Conservation (phyloP, 2,888 invertebrate species). For the Eristalis pertinax region DNA sequence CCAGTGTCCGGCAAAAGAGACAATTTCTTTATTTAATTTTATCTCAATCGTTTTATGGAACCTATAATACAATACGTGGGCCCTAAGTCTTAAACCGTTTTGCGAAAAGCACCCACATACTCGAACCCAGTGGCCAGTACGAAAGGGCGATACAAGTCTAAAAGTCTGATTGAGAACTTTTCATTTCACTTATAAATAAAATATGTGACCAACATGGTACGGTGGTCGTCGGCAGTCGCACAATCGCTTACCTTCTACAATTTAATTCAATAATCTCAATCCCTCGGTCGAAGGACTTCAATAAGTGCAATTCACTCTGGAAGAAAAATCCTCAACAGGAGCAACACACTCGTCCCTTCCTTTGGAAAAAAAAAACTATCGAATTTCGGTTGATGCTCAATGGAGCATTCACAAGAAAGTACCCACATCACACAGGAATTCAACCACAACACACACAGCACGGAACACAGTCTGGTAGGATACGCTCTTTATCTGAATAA, state of each 20-base stretch:
- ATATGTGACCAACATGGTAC: conserved; percentile 4
- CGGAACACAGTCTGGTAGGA: conserved; percentile 2
- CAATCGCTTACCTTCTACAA: conserved; percentile 38
- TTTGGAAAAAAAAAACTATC: no score
- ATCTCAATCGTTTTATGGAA: not conserved
- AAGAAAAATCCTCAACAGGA: not conserved
- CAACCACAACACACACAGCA: conserved; percentile 18
- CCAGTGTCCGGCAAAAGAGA: not conserved
- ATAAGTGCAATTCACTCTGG: conserved; percentile 38
- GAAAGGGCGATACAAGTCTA: not conserved
- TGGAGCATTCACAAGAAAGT: conserved; percentile 9
- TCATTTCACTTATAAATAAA: conserved; percentile 29
- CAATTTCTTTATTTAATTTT: not conserved
- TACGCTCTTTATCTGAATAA: conserved; percentile 44
- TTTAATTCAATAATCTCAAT: conserved; percentile 48
- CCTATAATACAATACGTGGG: conserved; percentile 25
- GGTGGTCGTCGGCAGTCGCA: not conserved
- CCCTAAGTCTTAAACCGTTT: conserved; percentile 3
- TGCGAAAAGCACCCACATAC: not conserved
- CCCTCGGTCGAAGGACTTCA: conserved; percentile 26
- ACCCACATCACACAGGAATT: conserved; percentile 32
- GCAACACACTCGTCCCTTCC: no score
- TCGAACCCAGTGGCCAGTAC: not conserved
- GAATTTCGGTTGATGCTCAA: conserved; percentile 14
- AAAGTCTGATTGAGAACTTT: conserved; percentile 3